Evolutionary conservation across 2,113 vertebrate genomes (phyloP).

Genomic region (Alectura lathami): DNA sequence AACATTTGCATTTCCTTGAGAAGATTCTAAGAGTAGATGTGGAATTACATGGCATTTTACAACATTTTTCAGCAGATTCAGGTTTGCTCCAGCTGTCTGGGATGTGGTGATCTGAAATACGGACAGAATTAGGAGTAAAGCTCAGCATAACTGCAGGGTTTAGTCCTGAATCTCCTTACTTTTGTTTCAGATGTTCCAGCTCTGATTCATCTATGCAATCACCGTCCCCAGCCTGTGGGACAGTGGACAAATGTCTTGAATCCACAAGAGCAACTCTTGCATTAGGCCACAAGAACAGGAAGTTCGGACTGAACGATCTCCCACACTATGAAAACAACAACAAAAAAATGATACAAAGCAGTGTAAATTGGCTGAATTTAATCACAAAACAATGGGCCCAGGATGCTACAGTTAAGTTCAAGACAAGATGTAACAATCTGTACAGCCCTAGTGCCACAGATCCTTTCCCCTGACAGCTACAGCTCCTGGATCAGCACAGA

Average conservation of each 20-base stretch:
- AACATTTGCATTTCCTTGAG: neutral
- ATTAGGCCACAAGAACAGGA: slow-evolving; percentile 89
- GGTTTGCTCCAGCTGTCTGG: neutral
- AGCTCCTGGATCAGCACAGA: neutral
- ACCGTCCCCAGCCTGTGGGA: slow-evolving; percentile 21
- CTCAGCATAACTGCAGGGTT: neutral
- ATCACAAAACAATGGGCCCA: neutral
- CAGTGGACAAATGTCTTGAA: slow-evolving; percentile 43
- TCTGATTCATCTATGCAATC: neutral
- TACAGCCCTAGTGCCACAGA: neutral
- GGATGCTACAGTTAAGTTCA: neutral
- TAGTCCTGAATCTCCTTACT: slow-evolving; percentile 12
- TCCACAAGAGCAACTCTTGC: slow-evolving; percentile 83
- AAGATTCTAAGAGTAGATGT: neutral
- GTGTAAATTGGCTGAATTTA: neutral
- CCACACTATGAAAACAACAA: slow-evolving; percentile 78
- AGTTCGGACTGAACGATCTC: slow-evolving; percentile 86
- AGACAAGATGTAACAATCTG: neutral
- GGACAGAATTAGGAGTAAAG: neutral
- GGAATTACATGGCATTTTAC: neutral
- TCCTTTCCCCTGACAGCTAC: neutral
- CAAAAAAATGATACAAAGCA: neutral
- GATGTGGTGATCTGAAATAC: neutral
- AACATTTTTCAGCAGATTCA: neutral
- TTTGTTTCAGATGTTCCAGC: slow-evolving; percentile 25